Conservation (phyloP, 2,113 vertebrate genomes). For the Oryzias javanicus region DNA sequence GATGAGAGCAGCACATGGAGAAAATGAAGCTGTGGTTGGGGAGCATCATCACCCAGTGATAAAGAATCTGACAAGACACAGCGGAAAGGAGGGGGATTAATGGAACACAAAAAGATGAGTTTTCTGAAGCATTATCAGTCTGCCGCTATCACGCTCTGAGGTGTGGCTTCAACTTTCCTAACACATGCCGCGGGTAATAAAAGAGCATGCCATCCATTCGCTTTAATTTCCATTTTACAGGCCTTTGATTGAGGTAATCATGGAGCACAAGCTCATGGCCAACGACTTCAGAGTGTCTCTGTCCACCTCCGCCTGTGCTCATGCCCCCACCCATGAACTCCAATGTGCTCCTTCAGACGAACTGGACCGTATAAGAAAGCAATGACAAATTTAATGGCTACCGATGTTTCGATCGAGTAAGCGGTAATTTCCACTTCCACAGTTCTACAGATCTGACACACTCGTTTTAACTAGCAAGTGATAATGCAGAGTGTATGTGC, state of each 20-base stretch:
- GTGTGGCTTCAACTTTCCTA: slow-evolving; percentile 35
- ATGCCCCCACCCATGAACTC: slow-evolving; percentile 14
- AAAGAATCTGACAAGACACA: slow-evolving; percentile 26
- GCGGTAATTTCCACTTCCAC: slow-evolving; percentile 49
- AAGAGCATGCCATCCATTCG: slow-evolving; percentile 55
- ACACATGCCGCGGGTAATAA: slow-evolving; percentile 53
- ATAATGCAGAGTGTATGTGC: slow-evolving; percentile 30
- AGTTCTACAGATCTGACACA: slow-evolving; percentile 31
- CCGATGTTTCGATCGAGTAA: slow-evolving; percentile 46
- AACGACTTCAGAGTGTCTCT: slow-evolving; percentile 13
- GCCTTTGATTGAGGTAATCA: slow-evolving; percentile 59
- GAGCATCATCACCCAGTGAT: slow-evolving; percentile 5
- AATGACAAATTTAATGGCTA: slow-evolving; percentile 57
- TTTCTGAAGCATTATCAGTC: slow-evolving; percentile 15
- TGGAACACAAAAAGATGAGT: slow-evolving; percentile 28
- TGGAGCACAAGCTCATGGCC: slow-evolving; percentile 48
- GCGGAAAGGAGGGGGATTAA: slow-evolving; percentile 14
- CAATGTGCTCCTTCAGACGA: slow-evolving; percentile 50
- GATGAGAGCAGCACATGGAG: neutral
- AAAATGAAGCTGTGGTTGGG: neutral
- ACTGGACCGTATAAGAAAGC: slow-evolving; percentile 44
- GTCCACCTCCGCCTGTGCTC: slow-evolving; percentile 3
- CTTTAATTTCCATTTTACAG: slow-evolving; percentile 68
- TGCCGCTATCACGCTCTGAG: slow-evolving; percentile 21
- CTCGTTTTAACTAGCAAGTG: slow-evolving; percentile 22